Conservation (phyloP, 2,888 invertebrate genomes). For the Steinernema carpocapsae region DNA sequence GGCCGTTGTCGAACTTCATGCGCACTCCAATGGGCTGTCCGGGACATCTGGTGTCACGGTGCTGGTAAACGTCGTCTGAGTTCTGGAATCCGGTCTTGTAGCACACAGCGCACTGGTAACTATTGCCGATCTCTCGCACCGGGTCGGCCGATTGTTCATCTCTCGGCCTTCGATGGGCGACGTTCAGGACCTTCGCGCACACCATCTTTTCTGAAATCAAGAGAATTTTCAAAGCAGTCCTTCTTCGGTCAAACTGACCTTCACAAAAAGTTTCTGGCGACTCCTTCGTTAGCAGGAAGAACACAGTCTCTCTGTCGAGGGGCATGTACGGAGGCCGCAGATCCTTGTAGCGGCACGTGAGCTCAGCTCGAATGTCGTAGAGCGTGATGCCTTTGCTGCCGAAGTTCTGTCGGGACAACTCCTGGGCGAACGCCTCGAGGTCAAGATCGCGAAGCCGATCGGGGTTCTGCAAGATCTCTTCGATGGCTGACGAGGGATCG, state of each 20-base stretch:
- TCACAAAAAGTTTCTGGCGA: constrained; percentile 90
- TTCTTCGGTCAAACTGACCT: constrained; percentile 75
- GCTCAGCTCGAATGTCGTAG: constrained; percentile 93
- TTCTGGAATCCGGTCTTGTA: constrained; percentile 87
- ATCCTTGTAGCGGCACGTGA: constrained; percentile 78
- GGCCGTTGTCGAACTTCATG: constrained; percentile 85
- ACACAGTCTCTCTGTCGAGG: constrained; percentile 84
- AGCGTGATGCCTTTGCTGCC: constrained; percentile 80
- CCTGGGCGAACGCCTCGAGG: constrained; percentile 96
- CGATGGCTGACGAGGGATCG: constrained; percentile 88
- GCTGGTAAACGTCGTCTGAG: constrained; percentile 33
- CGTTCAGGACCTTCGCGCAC: constrained; percentile 77
- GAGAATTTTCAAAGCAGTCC: constrained; percentile 21
- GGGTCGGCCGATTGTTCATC: constrained; percentile 38
- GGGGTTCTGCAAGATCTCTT: constrained; percentile 93
- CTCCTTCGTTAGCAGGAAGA: constrained; percentile 94
- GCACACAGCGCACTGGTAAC: constrained; percentile 98
- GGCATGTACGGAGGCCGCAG: constrained; percentile 53
- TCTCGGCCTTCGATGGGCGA: constrained; percentile 42
- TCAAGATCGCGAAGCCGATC: constrained; percentile 80
- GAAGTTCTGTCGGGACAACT: constrained; percentile 85
- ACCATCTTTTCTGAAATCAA: constrained; percentile 75
- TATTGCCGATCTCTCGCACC: constrained; percentile 45
- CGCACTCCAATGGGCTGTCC: constrained; percentile 92
- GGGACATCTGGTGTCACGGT: constrained; percentile 76